Conservation (phyloP, 2,797 vertebrate genomes). For the Moxostoma hubbsi region DNA sequence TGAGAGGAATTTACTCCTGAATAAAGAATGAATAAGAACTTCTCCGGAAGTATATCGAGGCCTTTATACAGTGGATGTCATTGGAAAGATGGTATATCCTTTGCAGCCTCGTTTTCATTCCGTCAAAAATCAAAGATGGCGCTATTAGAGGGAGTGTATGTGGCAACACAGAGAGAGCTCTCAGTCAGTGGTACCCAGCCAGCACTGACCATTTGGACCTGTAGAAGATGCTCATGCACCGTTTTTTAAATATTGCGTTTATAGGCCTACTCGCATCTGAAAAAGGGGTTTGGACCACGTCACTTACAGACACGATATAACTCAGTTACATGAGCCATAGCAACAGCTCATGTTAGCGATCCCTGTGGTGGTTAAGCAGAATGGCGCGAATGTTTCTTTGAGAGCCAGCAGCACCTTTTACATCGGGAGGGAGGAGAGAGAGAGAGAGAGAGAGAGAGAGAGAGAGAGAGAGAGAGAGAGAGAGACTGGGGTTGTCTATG, state of each 20-base stretch:
- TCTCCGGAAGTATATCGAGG: too few species aligned
- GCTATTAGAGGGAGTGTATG: conserved; percentile 39
- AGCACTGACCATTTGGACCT: conserved; percentile 1
- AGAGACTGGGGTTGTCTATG: conserved; percentile 38
- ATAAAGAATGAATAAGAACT: too few species aligned
- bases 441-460: conserved; percentile 43
- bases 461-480: conserved; percentile 24
- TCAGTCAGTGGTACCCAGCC: conserved; percentile 33
- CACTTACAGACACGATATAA: not conserved
- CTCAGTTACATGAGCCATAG: conserved; percentile 15
- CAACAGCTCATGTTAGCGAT: conserved; percentile 31
- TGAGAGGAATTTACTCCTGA: too few species aligned
- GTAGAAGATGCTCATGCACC: not conserved
- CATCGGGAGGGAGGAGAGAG: conserved; percentile 40
- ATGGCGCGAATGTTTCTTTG: conserved; percentile 65
- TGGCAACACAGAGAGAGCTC: conserved; percentile 2
- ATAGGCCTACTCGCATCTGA: not conserved
- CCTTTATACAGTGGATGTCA: too few species aligned
- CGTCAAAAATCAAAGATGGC: too few species aligned
- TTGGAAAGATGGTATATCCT: too few species aligned
- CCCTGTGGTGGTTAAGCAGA: conserved; percentile 21
- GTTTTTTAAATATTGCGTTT: not conserved
- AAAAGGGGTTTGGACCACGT: not conserved
- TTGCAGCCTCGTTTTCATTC: too few species aligned
- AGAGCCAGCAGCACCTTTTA: conserved; percentile 67